These are phyloP conservation scores for Aphrophora alni DNA, from an alignment of 2,888 invertebrate genomes.

Conservation along the genomic window DNA sequence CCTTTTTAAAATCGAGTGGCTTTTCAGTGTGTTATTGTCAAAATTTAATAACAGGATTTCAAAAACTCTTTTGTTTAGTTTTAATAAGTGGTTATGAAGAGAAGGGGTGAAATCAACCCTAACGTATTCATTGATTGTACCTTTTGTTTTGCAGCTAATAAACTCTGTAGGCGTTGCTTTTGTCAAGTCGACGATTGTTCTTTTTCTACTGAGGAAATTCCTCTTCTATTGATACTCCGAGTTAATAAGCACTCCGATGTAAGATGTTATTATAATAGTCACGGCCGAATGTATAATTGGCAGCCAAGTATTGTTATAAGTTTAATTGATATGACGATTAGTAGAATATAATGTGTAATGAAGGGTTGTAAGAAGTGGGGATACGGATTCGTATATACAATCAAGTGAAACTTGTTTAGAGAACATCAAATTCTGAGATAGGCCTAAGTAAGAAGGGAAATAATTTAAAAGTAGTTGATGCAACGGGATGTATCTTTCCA, in stretches of 20 bases:
- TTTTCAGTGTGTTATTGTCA: neutral
- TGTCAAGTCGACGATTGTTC: neutral
- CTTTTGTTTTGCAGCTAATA: neutral
- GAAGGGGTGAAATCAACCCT: neutral
- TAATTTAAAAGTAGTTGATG: too few species aligned
- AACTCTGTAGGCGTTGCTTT: neutral
- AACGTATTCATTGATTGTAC: neutral
- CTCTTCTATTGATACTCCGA: neutral
- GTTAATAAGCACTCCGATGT: neutral
- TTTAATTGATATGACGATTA: neutral
- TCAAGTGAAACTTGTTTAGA: too few species aligned
- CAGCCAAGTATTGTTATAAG: neutral
- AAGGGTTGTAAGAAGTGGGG: neutral
- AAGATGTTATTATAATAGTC: neutral
- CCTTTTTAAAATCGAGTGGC: conserved; percentile 2
- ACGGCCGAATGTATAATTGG: neutral
- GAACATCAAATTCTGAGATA: too few species aligned
- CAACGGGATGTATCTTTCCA: too few species aligned
- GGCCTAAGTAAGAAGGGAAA: too few species aligned
- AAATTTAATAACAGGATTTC: conserved; percentile 4
- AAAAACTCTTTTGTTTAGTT: neutral
- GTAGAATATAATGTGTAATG: neutral
- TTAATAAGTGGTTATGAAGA: neutral
- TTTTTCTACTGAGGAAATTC: neutral
- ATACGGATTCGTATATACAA: neutral